phyloP scores from a whole-genome alignment of 1,140 invertebrate species.

The Pseudobourletiella spinata region DNA sequence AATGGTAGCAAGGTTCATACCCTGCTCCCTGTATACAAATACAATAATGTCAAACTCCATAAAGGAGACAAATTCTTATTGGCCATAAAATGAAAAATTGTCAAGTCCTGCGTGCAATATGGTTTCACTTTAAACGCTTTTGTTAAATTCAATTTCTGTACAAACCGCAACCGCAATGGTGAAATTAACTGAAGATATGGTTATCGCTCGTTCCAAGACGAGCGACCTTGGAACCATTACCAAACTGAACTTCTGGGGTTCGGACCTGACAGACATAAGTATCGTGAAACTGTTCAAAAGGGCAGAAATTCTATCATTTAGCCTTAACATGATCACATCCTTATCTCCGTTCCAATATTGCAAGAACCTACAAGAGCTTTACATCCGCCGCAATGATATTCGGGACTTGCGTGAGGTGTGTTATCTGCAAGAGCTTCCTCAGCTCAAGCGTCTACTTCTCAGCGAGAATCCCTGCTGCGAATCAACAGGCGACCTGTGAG shows the following conservation, averaged over 20 bases:
- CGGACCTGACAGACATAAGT: neutral
- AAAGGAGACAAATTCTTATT: too few species aligned
- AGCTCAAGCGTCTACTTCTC: slow-evolving; percentile 75
- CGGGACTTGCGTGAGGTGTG: slow-evolving; percentile 70
- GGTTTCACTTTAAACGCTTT: too few species aligned
- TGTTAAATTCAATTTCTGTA: too few species aligned
- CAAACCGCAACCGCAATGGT: too few species aligned
- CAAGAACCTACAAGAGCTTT: slow-evolving; percentile 73
- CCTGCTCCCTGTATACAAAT: too few species aligned
- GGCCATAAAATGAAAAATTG: too few species aligned
- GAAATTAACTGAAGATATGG: slow-evolving; percentile 78
- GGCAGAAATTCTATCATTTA: slow-evolving; percentile 43
- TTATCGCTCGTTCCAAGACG: slow-evolving; percentile 69
- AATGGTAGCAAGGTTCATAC: too few species aligned
- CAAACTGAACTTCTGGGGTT: slow-evolving; percentile 73
- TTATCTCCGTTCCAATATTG: slow-evolving; percentile 77
- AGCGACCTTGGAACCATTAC: slow-evolving; percentile 69
- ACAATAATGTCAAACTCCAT: too few species aligned
- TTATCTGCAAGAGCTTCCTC: slow-evolving; percentile 67
- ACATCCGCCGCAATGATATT: slow-evolving; percentile 85
- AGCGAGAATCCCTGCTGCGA: slow-evolving; percentile 87
- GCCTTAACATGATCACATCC: slow-evolving; percentile 79
- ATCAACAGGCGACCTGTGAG: slow-evolving; percentile 28
- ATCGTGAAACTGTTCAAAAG: neutral
- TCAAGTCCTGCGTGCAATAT: too few species aligned